phyloP scores from a whole-genome alignment of 1,140 invertebrate genomes.

The Spodoptera litura region DNA sequence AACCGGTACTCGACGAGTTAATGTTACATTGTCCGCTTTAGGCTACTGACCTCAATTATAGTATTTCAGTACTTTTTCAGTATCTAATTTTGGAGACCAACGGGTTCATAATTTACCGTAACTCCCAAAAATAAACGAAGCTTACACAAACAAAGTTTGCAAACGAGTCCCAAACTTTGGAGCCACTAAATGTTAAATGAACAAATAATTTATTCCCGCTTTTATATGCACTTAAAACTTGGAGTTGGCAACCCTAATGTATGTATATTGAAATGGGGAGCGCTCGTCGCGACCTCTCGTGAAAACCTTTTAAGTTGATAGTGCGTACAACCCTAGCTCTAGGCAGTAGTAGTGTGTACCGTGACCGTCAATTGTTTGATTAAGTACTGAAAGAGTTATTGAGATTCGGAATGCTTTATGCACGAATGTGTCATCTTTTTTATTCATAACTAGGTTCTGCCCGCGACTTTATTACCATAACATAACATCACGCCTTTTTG shows the following conservation, averaged over 20 bases:
- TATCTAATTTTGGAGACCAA: neutral
- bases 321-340: neutral
- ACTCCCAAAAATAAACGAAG: neutral
- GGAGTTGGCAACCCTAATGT: conserved; percentile 29
- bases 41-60: no score
- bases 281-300: conserved; percentile 1
- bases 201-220: conserved; percentile 14
- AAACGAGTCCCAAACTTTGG: conserved; percentile 5
- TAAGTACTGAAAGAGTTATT: neutral
- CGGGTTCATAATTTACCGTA: neutral
- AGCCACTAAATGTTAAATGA: conserved; percentile 24
- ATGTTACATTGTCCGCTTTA: no score
- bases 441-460: no score
- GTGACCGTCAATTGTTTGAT: neutral
- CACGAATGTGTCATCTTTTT: no score
- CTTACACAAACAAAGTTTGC: neutral
- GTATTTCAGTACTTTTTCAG: no score
- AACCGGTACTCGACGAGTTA: no score
- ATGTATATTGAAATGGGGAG: conserved; percentile 28
- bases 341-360: neutral
- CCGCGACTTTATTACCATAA: no score
- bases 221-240: conserved; percentile 31
- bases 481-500: no score
- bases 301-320: conserved; percentile 19
- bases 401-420: no score